phyloP scores from a whole-genome alignment of 1,140 invertebrate species.

The Penaeus vannamei region DNA sequence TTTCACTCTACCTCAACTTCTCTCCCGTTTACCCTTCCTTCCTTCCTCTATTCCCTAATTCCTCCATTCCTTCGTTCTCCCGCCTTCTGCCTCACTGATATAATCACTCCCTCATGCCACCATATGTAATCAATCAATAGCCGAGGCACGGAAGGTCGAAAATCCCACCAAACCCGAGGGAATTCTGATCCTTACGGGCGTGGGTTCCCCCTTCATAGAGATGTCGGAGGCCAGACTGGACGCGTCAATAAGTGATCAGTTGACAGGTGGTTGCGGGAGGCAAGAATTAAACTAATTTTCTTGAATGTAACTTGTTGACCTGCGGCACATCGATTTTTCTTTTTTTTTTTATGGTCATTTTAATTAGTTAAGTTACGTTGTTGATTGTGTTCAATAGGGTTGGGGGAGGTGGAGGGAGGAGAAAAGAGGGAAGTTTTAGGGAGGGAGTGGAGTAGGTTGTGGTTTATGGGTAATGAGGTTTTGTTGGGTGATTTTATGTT shows the following conservation, averaged over 20 bases:
- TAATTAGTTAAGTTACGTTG: too few relatives aligned
- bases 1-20: neutral
- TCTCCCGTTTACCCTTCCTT: neutral
- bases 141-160: neutral
- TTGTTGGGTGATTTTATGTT: too few relatives aligned
- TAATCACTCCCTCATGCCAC: conserved; percentile 8
- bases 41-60: neutral
- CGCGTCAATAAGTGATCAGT: conserved; percentile 14
- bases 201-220: neutral
- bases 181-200: neutral
- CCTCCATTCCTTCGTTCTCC: neutral
- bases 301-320: conserved; percentile 11
- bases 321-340: neutral
- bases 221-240: neutral
- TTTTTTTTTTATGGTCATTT: too few relatives aligned
- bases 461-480: too few relatives aligned
- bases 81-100: neutral
- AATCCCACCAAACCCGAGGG: neutral
- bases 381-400: too few relatives aligned
- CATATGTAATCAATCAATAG: conserved; percentile 7
- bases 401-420: too few relatives aligned
- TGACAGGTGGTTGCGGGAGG: neutral
- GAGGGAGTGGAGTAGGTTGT: too few relatives aligned
- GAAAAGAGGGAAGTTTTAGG: too few relatives aligned
- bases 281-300: conserved; percentile 14